Base-by-base conservation (phyloP, 1,140 invertebrate species). In the Neomicropteryx cornuta region DNA sequence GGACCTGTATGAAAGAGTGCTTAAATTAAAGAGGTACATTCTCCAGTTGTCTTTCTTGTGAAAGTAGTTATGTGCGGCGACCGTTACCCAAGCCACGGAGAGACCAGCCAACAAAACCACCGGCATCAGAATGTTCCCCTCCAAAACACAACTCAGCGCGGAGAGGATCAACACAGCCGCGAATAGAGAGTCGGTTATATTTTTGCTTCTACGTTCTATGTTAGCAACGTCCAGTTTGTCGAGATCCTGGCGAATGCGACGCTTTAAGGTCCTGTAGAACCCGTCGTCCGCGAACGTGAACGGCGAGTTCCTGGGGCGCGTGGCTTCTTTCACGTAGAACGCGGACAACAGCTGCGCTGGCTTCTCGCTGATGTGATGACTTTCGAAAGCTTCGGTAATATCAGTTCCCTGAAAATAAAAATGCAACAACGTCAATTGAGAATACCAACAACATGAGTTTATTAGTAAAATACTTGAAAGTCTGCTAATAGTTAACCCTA, bases 41-140 rank as follows among this genome's bases (percentile, higher is more conserved):
- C 86, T 73, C 69, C 83, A 87, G 50, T 79, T 87, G 45, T 87
- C 74, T 33, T 64, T 75, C 49, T 76, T 72, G 51, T 91, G 87
- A 38, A 89, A 78, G 53, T 81, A 92, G 55, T 90, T 92, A 53
- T 92, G 87, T 0, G 75, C 69, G 16, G 67, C 68, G 10, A 83
- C 68, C 3, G 62, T 58, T 0, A 69, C 60, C 64, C 77, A 73
- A 1, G 62, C 56, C 1, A 87, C 54, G 13, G 68, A 58, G 4
- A 79, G 18, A 23, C 56, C 52, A 13, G 60, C 55, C n/a, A n/a
- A n/a, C n/a, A n/a, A n/a, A n/a, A n/a, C n/a, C n/a, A n/a, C n/a
- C n/a, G n/a, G n/a, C 4, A 51, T 41, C 4, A 60, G 18, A 38
- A 55, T 59, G n/a, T 42, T 58, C 8, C 38, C 17, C 43, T 47